Conservation (phyloP, 2,888 invertebrate genomes). For the Dysmachus trigonus region DNA sequence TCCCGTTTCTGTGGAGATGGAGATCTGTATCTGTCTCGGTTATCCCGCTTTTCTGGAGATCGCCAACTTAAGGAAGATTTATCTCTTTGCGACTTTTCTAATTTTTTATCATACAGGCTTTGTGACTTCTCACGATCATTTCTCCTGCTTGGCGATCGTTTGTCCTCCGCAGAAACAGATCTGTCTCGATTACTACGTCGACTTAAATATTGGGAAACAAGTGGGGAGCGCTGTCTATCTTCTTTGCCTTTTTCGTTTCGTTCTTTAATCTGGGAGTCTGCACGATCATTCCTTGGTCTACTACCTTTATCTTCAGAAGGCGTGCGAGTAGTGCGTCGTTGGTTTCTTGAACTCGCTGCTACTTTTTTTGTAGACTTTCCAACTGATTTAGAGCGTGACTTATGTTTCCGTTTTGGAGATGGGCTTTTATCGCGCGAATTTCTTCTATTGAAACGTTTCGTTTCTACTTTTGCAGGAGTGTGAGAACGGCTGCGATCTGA, state of each 20-base stretch:
- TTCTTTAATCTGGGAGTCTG: not conserved
- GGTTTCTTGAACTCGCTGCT: not conserved
- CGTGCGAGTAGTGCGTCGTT: not conserved
- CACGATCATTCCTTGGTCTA: not conserved
- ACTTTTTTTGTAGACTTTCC: not conserved
- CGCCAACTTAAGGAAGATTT: conserved; percentile 8
- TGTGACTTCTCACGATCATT: not conserved
- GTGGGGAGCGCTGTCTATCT: not conserved
- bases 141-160: not conserved
- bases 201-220: not conserved
- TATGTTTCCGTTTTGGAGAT: conserved; percentile 39
- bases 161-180: not conserved
- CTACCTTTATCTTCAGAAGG: not conserved
- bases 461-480: not conserved
- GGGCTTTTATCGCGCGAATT: not conserved
- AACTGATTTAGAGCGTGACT: conserved; percentile 38
- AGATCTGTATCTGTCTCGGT: not conserved
- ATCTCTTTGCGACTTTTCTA: not conserved
- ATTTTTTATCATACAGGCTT: not conserved
- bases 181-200: conserved; percentile 4
- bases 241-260: not conserved
- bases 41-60: not conserved
- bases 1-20: not conserved
- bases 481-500: not conserved
- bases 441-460: not conserved